A percentile compares a stretch with the other conserved stretches of the same genome.
These are phyloP conservation scores for Nebria salina DNA, from an alignment of 2,888 invertebrate genomes.

Conservation along the genomic window DNA sequence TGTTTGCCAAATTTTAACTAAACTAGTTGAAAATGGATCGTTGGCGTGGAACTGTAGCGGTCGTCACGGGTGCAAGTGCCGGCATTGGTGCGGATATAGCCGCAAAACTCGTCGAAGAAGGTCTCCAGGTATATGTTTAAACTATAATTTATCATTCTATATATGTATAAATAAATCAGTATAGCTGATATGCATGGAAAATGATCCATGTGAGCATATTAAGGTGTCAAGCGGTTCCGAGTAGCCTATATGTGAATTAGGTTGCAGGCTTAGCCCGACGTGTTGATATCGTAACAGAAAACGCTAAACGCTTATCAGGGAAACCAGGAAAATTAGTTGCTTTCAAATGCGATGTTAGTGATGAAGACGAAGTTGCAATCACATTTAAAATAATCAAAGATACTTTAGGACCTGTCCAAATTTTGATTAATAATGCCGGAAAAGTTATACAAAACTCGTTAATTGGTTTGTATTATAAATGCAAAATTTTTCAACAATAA, in stretches of 20 bases:
- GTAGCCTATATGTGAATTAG: constrained; percentile 9
- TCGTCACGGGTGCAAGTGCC: constrained; percentile 51
- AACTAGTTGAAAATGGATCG: constrained; percentile 62
- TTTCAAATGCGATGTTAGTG: constrained; percentile 27
- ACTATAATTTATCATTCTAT: neutral
- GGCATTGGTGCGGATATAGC: constrained; percentile 67
- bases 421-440: constrained; percentile 32
- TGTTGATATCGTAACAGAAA: constrained; percentile 16
- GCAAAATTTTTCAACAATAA: no score
- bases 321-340: constrained; percentile 20
- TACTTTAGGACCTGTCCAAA: constrained; percentile 19
- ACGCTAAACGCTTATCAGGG: constrained; percentile 11
- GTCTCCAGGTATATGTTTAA: constrained; percentile 50
- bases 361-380: constrained; percentile 27
- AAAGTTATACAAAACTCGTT: constrained; percentile 21
- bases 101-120: constrained; percentile 61
- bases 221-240: no score
- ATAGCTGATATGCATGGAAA: no score
- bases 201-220: no score
- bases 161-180: neutral
- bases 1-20: no score
- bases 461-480: constrained; percentile 23
- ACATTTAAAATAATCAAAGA: constrained; percentile 27
- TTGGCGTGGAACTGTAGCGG: constrained; percentile 68
- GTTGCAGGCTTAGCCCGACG: constrained; percentile 27